phyloP scores from a whole-genome alignment of 2,888 invertebrate species.

The Cryptus armator region DNA sequence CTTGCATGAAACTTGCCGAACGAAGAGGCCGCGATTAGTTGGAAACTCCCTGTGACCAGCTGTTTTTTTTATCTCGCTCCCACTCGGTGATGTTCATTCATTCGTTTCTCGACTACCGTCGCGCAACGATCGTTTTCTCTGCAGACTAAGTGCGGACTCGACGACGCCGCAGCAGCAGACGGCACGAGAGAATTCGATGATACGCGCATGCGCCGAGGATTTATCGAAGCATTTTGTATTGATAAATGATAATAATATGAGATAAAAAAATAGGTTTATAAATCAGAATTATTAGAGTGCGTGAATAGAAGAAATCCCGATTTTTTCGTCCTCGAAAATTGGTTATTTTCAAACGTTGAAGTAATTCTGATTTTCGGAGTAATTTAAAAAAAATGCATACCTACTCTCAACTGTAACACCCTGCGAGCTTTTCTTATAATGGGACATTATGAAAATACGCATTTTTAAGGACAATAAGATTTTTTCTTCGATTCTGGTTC shows the following conservation, averaged over 20 bases:
- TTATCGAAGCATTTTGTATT: not conserved
- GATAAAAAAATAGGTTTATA: no score
- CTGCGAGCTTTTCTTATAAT: no score
- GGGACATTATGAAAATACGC: no score
- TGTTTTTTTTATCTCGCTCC: conserved; percentile 46
- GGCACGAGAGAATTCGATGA: not conserved
- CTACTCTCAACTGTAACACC: no score
- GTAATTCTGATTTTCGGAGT: not conserved
- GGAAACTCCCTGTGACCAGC: conserved; percentile 55
- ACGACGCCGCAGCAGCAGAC: not conserved
- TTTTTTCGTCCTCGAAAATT: not conserved
- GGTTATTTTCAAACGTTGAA: not conserved
- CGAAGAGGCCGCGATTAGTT: conserved; percentile 71
- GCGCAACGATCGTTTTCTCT: conserved; percentile 35
- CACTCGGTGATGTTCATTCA: not conserved
- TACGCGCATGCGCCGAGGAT: not conserved
- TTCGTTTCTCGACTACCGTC: conserved; percentile 5
- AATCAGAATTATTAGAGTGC: not conserved
- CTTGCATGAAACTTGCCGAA: conserved; percentile 72
- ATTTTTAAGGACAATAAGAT: no score
- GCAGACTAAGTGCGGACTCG: not conserved
- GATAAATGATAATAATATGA: not conserved
- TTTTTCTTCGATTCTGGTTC: no score
- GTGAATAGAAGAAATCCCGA: not conserved
- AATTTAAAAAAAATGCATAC: no score